Evolutionary conservation across 1,140 invertebrate genomes (phyloP).

Genomic region (Drosophila saltans): DNA sequence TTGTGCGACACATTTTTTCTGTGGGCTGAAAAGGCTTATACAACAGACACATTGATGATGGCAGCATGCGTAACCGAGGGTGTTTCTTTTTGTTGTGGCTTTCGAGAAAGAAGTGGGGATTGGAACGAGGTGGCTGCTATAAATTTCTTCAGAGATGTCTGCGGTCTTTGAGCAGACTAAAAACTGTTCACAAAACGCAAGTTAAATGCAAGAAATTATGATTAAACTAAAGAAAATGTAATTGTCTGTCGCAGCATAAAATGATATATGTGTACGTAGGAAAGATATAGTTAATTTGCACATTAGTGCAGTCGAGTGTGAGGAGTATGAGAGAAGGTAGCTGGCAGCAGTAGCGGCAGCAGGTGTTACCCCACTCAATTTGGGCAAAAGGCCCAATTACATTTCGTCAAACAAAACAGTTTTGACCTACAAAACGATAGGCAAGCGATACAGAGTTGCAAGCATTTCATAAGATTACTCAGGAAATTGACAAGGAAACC

Average conservation of each 20-base stretch:
- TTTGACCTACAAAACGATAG: conserved; percentile 3
- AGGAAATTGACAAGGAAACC: background rate
- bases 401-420: conserved; percentile 5
- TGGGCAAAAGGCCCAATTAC: conserved; percentile 21
- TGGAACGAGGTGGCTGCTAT: background rate
- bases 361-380: conserved; percentile 10
- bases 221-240: conserved; percentile 51
- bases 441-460: no score
- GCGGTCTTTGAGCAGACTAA: conserved; percentile 45
- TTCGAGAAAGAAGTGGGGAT: conserved; percentile 24
- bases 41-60: conserved; percentile 47
- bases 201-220: conserved; percentile 63
- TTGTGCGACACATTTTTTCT: conserved; percentile 57
- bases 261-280: conserved; percentile 36
- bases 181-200: conserved; percentile 29
- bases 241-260: conserved; percentile 28
- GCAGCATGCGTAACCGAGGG: conserved; percentile 66
- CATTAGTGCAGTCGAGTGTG: conserved; percentile 52
- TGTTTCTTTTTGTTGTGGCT: conserved; percentile 49
- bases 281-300: conserved; percentile 63
- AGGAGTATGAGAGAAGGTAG: conserved; percentile 35
- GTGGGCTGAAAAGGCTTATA: conserved; percentile 53
- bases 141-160: conserved; percentile 20
- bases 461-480: conserved; percentile 33
- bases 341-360: background rate